Percentiles rank a stretch among this genome's conserved stretches.
Conservation (phyloP, 1,140 invertebrate species). For the Protaetia brevitarsis region DNA sequence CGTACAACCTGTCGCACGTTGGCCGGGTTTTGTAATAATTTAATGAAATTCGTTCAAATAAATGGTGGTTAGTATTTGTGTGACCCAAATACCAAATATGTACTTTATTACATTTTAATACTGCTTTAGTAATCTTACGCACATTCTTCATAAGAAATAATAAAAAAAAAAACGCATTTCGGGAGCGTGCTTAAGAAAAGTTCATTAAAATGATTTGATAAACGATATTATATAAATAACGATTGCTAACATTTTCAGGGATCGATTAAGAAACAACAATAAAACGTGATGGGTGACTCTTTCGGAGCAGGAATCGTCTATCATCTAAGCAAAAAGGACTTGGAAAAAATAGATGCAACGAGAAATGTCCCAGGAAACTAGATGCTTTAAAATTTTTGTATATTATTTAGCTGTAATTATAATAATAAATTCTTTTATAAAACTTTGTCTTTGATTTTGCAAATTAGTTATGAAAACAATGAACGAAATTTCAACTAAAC, state of each 20-base stretch:
- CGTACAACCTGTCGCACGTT: not conserved
- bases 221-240: no score
- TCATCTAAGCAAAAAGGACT: slow-evolving; percentile 70
- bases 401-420: not conserved
- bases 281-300: slow-evolving; percentile 84
- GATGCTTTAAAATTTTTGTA: not conserved
- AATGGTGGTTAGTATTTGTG: not conserved
- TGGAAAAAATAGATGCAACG: slow-evolving; percentile 43
- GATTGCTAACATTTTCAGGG: no score
- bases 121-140: no score
- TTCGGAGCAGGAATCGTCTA: slow-evolving; percentile 85
- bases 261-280: slow-evolving; percentile 84
- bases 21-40: not conserved
- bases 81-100: not conserved
- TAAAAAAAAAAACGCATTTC: no score
- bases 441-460: no score
- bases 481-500: no score
- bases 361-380: not conserved
- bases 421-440: slow-evolving; percentile 1
- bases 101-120: no score
- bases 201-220: no score
- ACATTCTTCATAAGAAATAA: no score
- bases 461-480: not conserved
- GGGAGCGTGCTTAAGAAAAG: no score
- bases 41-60: not conserved